These are phyloP conservation scores for Grapholita molesta DNA, from an alignment of 1,140 invertebrate species.

Conservation along the genomic window DNA sequence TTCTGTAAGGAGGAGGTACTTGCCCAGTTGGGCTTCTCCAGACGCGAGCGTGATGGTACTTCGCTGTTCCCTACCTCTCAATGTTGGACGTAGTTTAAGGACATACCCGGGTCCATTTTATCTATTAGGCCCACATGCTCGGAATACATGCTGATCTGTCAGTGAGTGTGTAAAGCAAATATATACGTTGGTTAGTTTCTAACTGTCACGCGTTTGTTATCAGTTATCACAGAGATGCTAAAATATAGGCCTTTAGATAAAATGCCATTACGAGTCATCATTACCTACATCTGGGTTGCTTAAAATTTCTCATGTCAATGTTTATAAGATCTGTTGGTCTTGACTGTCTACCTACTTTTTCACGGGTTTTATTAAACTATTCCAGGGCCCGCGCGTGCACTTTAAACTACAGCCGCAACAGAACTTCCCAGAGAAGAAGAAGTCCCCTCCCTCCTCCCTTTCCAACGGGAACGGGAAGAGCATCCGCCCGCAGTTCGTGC, in stretches of 20 bases:
- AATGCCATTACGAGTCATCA: neutral
- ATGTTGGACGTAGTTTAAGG: too few species aligned
- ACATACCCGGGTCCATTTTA: too few species aligned
- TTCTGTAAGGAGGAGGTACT: too few species aligned
- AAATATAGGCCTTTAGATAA: neutral
- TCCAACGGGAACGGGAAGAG: slow-evolving; percentile 65
- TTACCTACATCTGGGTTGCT: neutral
- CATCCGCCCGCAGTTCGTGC: slow-evolving; percentile 62
- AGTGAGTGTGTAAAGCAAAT: neutral
- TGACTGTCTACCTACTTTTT: neutral
- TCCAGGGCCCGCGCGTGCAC: slow-evolving; percentile 78
- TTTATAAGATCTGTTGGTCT: too few species aligned
- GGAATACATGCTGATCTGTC: too few species aligned
- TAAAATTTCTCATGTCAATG: too few species aligned
- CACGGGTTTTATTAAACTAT: neutral
- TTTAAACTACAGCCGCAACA: slow-evolving; percentile 75
- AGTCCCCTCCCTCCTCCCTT: slow-evolving; percentile 66
- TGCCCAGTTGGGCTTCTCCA: too few species aligned
- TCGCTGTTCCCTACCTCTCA: too few species aligned
- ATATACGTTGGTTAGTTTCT: neutral
- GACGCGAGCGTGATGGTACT: too few species aligned
- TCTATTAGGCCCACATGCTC: too few species aligned
- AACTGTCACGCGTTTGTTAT: neutral
- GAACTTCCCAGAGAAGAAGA: slow-evolving; percentile 65
- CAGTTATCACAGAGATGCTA: neutral